Conservation (phyloP, 2,888 invertebrate species). For the Erebia palarica region DNA sequence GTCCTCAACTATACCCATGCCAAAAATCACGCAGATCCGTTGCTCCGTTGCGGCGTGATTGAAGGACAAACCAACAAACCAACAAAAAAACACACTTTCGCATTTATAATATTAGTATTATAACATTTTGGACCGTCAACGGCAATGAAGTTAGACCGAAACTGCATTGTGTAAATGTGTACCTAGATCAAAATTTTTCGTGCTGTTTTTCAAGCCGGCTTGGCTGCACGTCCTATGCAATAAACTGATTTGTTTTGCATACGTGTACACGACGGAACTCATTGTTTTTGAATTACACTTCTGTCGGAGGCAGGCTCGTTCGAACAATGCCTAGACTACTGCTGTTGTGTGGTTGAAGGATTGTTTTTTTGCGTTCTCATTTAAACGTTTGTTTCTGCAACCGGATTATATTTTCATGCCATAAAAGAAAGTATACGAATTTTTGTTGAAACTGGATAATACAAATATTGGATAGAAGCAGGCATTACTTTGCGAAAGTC, state of each 20-base stretch:
- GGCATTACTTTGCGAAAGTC: too few relatives aligned
- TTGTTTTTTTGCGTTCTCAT: conserved; percentile 12
- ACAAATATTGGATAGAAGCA: too few relatives aligned
- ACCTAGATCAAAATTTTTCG: not conserved
- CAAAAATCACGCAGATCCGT: too few relatives aligned
- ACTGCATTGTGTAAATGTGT: conserved; percentile 12
- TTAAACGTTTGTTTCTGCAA: not conserved
- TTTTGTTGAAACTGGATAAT: too few relatives aligned
- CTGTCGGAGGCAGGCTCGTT: conserved; percentile 14
- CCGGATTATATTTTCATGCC: not conserved
- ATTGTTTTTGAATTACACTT: conserved; percentile 22
- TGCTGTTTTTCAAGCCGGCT: conserved; percentile 9
- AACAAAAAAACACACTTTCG: too few relatives aligned
- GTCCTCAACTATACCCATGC: too few relatives aligned
- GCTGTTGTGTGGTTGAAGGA: not conserved
- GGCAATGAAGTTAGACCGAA: not conserved
- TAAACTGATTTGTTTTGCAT: conserved; percentile 25
- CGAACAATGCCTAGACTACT: conserved; percentile 1
- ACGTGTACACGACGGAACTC: not conserved
- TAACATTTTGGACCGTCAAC: not conserved
- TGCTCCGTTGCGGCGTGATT: too few relatives aligned
- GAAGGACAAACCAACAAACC: too few relatives aligned
- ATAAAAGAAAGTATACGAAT: not conserved
- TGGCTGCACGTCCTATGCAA: conserved; percentile 9
- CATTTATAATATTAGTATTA: too few relatives aligned